A percentile compares a stretch with the other conserved stretches of the same genome.
Conservation (phyloP, 2,797 vertebrate genomes). For the Rousettus madagascariensis region DNA sequence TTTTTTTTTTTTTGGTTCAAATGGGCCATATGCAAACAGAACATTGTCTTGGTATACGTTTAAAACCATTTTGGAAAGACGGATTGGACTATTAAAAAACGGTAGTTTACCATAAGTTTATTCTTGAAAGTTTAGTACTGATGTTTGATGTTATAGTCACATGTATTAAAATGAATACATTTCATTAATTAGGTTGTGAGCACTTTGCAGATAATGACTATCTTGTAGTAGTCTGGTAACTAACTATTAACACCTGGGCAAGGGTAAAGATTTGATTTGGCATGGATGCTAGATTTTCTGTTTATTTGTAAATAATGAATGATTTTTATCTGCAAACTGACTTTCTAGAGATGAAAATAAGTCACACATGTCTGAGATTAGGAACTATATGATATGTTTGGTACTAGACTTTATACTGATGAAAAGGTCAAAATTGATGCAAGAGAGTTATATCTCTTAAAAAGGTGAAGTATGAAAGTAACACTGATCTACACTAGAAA, state of each 20-base stretch:
- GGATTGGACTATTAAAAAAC: background rate
- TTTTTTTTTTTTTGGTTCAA: conserved; percentile 48
- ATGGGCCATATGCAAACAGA: background rate
- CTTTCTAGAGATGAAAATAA: conserved; percentile 9
- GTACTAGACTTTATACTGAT: conserved; percentile 19
- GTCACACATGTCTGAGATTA: background rate
- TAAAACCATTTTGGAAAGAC: conserved; percentile 12
- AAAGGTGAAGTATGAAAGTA: background rate
- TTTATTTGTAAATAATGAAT: conserved; percentile 51
- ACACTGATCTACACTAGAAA: background rate
- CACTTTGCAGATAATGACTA: background rate
- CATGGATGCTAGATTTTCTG: background rate
- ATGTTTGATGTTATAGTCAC: conserved; percentile 27
- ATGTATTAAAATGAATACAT: conserved; percentile 24
- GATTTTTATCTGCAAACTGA: conserved; percentile 33
- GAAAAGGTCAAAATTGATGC: background rate
- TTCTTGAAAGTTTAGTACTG: conserved; percentile 30
- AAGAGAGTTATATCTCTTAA: background rate
- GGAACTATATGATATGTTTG: background rate
- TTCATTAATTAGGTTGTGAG: conserved; percentile 19
- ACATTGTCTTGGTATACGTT: background rate
- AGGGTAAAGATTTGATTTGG: conserved; percentile 7
- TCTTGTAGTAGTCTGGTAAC: background rate
- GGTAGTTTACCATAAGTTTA: conserved; percentile 37
- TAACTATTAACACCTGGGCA: background rate